These are phyloP conservation scores for Exocentrus adspersus DNA, from an alignment of 2,888 invertebrate species.

Conservation along the genomic window DNA sequence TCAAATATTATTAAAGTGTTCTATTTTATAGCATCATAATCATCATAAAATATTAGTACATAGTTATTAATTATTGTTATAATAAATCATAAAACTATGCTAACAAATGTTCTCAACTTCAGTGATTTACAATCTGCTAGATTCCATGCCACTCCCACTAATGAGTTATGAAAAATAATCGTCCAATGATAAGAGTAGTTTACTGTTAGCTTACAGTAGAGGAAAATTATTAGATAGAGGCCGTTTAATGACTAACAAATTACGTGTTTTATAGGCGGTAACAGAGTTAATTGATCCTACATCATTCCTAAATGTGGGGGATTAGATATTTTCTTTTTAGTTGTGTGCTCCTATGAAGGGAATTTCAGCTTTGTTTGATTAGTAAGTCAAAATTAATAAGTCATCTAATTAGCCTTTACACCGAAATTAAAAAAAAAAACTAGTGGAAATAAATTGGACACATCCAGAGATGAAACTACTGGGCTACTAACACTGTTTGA, in stretches of 20 bases:
- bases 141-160: constrained; percentile 13
- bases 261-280: neutral
- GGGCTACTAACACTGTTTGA: too few species aligned
- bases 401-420: too few species aligned
- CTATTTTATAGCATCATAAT: constrained; percentile 16
- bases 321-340: too few species aligned
- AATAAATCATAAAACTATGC: constrained; percentile 6
- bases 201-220: constrained; percentile 9
- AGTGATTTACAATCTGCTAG: constrained; percentile 7
- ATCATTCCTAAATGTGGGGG: too few species aligned
- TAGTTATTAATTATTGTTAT: neutral
- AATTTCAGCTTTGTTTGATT: too few species aligned
- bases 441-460: too few species aligned
- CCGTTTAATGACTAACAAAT: neutral
- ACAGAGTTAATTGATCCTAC: too few species aligned
- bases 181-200: constrained; percentile 14
- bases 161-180: neutral
- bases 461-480: too few species aligned
- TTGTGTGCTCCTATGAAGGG: too few species aligned
- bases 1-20: constrained; percentile 11
- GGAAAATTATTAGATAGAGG: constrained; percentile 4
- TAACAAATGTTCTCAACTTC: constrained; percentile 5
- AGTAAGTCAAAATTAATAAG: too few species aligned
- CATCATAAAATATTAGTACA: constrained; percentile 14
- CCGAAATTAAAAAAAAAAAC: too few species aligned